Evolutionary conservation across 2,113 vertebrate species (phyloP).

Genomic region (Tragelaphus imberbis): DNA sequence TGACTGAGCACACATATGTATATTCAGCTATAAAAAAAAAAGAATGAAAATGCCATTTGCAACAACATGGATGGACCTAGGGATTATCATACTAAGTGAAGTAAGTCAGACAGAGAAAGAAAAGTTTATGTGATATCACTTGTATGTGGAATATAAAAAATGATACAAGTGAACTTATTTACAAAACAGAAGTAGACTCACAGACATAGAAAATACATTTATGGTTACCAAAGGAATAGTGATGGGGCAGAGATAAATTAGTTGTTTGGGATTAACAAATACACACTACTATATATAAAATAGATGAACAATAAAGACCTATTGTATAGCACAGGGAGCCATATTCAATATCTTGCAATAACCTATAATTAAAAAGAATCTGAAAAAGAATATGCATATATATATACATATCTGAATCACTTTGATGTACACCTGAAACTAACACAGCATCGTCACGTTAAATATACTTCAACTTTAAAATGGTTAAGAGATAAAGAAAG

Average conservation of each 20-base stretch:
- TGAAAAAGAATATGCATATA: neutral
- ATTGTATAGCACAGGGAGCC: neutral
- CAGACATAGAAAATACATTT: neutral
- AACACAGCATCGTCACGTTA: neutral
- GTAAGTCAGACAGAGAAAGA: neutral
- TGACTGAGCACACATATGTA: no score
- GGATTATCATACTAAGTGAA: neutral
- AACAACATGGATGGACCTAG: neutral
- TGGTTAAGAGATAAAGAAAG: neutral
- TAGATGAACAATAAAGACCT: neutral
- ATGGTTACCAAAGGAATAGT: neutral
- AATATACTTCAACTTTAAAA: neutral
- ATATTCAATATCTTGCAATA: neutral
- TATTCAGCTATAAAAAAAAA: neutral
- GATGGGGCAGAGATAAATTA: neutral
- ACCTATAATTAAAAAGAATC: neutral
- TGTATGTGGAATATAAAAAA: neutral
- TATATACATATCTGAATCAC: neutral
- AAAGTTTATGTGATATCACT: neutral
- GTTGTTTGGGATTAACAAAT: neutral
- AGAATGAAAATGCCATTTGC: neutral
- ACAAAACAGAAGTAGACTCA: neutral
- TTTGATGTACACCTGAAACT: neutral
- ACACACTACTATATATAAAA: neutral
- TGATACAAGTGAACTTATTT: neutral